Evolutionary conservation across 64 coral and sea anemone species (phyloP), one percentile per base, ranked within the genome.

Genomic region (Montipora foliosa): DNA sequence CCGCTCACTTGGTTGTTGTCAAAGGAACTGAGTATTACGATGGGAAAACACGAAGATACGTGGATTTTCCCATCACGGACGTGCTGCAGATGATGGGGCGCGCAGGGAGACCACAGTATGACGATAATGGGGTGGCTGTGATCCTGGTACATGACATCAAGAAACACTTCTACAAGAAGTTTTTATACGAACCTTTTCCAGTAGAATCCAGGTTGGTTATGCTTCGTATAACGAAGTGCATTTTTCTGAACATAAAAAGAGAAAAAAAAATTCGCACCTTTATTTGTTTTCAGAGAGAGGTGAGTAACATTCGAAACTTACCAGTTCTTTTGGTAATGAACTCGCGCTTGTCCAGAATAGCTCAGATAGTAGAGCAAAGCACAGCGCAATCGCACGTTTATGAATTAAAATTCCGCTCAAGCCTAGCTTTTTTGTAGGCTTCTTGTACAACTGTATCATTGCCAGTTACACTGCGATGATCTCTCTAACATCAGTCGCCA

Each of bases 61-160:
- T 99, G 16, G 98, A 99, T 80, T 99, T 99, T 14, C 98, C 98
- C 6, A 94, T 99, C 81, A 99, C 98, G 22, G 98, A 99, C 68
- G 98, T 99, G 25, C 89, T 99, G 11, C 98, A 99, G 92, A 99
- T 99, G 98, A 99, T 99, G 98, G 98, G 98, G 1, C 92, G 98
- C 51, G 98, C 98, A 60, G 98, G 98, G 8, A 79, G 98, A 62
- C 98, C 98, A 74, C 98, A 99, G 87, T 99, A 92, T 73, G 98
- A 99, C 62, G 98, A 99, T 37, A 79, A 93, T 74, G 98, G 98
- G 11, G 94, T 92, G 70, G 98, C 98, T 24, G 85, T 96, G 47
- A 99, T 99, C 21, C 90, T 99, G 1, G 98, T 99, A 14, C 98
- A 99, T 47, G 98, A 99, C 75, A 96, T 99, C 89, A 99, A 99